Evolutionary conservation across 2,113 vertebrate species (phyloP).

Genomic region (Ptyas mucosa): DNA sequence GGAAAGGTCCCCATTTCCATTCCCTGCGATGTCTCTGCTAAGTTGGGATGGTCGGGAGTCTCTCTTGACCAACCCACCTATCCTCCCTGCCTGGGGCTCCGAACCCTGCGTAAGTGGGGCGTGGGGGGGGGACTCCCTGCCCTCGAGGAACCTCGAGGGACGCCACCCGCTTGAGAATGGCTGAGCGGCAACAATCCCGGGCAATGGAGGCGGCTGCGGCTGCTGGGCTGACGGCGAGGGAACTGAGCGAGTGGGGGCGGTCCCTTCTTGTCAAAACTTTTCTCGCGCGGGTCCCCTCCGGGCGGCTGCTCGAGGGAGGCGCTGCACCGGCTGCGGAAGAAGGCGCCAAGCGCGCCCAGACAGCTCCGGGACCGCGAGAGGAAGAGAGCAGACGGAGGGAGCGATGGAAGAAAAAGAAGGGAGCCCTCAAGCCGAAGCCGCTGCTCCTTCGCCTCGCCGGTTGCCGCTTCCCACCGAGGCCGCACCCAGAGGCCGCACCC

Average conservation of each 20-base stretch:
- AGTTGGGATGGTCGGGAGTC: background rate
- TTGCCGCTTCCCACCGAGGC: conserved; percentile 41
- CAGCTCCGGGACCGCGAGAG: background rate
- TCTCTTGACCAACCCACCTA: background rate
- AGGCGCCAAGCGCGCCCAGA: background rate
- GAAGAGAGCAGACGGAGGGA: background rate
- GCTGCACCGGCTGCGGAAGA: background rate
- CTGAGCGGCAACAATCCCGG: background rate
- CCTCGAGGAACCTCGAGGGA: background rate
- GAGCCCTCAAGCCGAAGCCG: background rate
- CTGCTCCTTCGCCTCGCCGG: conserved; percentile 1
- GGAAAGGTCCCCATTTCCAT: background rate
- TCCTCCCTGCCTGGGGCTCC: background rate
- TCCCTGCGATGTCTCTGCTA: background rate
- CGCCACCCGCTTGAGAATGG: background rate
- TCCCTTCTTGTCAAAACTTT: conserved; percentile 74
- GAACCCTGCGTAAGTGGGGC: background rate
- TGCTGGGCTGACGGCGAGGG: background rate
- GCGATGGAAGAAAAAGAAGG: conserved; percentile 6
- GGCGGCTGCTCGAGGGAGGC: background rate
- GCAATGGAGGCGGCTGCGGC: background rate
- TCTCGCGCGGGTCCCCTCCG: conserved; percentile 41
- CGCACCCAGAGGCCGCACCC: conserved; percentile 69
- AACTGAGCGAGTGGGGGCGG: conserved; percentile 61
- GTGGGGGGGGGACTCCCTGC: background rate